Percentiles rank a stretch among this genome's conserved stretches.
Conservation (phyloP, 2,797 vertebrate genomes). For the Limosa lapponica region DNA sequence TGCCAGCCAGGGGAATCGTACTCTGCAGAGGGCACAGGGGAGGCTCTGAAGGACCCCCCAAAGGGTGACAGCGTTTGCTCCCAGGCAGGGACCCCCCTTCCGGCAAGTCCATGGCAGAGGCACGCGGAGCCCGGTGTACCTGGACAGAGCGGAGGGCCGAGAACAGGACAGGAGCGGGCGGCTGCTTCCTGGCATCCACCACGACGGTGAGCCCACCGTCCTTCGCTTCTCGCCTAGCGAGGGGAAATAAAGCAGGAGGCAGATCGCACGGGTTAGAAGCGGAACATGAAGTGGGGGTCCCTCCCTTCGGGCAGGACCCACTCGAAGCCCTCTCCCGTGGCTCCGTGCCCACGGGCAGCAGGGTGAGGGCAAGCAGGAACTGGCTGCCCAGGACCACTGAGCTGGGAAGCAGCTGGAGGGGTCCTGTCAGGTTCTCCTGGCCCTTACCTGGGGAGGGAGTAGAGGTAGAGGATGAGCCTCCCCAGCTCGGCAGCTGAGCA, state of each 20-base stretch:
- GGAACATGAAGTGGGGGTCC: neutral
- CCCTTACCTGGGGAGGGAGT: conserved; percentile 88
- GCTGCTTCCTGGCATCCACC: conserved; percentile 87
- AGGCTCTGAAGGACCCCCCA: neutral
- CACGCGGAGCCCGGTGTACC: conserved; percentile 61
- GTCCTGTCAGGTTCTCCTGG: neutral
- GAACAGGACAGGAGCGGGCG: conserved; percentile 77
- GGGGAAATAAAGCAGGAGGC: conserved; percentile 27
- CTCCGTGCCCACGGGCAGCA: neutral
- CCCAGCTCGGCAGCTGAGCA: conserved; percentile 80
- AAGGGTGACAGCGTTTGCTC: neutral
- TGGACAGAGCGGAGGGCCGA: conserved; percentile 87
- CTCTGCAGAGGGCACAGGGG: fast-evolving
- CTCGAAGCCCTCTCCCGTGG: neutral
- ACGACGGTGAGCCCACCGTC: conserved; percentile 85
- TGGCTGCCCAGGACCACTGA: fast-evolving
- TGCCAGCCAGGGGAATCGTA: fast-evolving
- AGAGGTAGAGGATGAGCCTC: conserved; percentile 84
- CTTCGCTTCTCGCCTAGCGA: conserved; percentile 81
- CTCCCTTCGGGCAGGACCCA: fast-evolving
- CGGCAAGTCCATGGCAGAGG: neutral
- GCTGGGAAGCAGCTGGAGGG: neutral
- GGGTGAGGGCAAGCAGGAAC: neutral
- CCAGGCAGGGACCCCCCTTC: neutral
- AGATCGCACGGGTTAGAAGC: fast-evolving